A percentile compares a stretch with the other conserved stretches of the same genome.
Evolutionary conservation across 2,797 vertebrate species (phyloP).

Genomic region (Toxotes lorentzi): DNA sequence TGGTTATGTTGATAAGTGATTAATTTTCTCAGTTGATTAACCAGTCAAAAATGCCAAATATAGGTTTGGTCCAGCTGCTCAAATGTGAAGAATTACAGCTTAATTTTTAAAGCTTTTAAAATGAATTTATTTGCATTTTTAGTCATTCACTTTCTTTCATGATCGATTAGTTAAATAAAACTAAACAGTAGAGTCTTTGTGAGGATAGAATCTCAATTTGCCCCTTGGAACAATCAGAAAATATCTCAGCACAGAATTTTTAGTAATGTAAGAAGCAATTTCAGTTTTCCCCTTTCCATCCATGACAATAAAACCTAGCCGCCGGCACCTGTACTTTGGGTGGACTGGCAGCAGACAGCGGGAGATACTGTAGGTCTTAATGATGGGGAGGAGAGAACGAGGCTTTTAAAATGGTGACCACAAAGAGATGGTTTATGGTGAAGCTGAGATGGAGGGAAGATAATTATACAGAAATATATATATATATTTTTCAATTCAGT

Average conservation of each 20-base stretch:
- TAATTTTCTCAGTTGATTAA: no score
- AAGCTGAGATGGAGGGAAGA: neutral
- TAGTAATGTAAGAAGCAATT: neutral
- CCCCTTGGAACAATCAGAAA: no score
- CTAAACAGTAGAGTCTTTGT: neutral
- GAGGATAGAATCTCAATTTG: no score
- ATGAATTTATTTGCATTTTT: neutral
- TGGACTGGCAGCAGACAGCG: neutral
- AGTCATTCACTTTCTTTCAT: neutral
- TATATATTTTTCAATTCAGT: no score
- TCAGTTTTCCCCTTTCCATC: neutral
- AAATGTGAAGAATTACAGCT: neutral
- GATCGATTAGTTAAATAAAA: neutral
- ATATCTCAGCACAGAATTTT: neutral
- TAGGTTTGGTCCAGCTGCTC: neutral
- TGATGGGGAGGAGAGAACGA: no score
- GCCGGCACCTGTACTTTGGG: no score
- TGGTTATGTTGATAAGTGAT: no score
- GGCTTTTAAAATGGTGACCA: no score
- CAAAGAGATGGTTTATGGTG: neutral
- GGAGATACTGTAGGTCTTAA: neutral
- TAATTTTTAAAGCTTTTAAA: neutral
- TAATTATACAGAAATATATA: no score
- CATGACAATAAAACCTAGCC: neutral
- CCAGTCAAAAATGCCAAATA: no score